Evolutionary conservation across 2,888 invertebrate species (phyloP).

Genomic region (Spisula subtruncata): DNA sequence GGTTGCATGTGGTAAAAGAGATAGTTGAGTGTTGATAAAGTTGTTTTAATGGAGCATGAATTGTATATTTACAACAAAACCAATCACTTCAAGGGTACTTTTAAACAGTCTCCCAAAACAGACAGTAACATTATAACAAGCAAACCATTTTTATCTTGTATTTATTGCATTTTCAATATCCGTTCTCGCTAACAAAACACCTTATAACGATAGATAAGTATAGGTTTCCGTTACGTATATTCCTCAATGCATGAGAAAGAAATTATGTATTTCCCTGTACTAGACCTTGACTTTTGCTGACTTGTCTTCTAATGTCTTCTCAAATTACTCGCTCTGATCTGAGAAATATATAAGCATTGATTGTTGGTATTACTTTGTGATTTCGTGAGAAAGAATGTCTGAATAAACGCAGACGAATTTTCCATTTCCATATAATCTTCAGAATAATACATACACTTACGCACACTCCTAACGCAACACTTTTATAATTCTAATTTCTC

Average conservation of each 20-base stretch:
- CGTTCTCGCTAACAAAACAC: neutral
- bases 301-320: neutral
- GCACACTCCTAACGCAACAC: too few relatives aligned
- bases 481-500: too few relatives aligned
- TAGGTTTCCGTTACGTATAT: neutral
- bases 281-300: neutral
- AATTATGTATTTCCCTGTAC: neutral
- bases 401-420: too few relatives aligned
- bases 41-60: neutral
- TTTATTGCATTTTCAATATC: too few relatives aligned
- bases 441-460: too few relatives aligned
- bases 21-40: too few relatives aligned
- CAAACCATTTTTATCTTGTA: neutral
- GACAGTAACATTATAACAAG: too few relatives aligned
- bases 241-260: neutral
- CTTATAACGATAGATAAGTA: neutral
- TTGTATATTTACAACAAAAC: neutral
- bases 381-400: too few relatives aligned
- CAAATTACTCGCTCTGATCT: neutral
- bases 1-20: too few relatives aligned
- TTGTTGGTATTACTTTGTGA: too few relatives aligned
- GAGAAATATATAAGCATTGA: too few relatives aligned
- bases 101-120: neutral
- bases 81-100: neutral
- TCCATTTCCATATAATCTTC: too few relatives aligned